Evolutionary conservation across 37 sponge, comb jelly and placozoan species (phyloP), one percentile per base, ranked within the genome.

Genomic region (Chondrosia reniformis): DNA sequence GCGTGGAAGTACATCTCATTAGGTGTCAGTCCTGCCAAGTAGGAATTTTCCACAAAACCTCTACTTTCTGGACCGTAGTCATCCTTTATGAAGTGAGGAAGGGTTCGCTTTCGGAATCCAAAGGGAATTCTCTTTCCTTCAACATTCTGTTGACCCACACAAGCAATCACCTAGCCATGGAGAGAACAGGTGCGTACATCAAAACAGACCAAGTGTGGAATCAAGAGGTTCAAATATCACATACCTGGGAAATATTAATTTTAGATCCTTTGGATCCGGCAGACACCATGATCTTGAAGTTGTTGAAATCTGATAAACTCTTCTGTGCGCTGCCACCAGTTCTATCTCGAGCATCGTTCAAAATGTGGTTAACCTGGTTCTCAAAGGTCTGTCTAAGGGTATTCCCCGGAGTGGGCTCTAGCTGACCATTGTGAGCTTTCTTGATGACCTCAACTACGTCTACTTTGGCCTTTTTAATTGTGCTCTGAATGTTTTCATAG

Each of bases 1-100:
- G 99, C 99, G 84, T 99, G 99, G 77, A 99, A 99, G 94, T 94
- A 99, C 84, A 99, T 93, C 92, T 99, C 99, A 61, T 89, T 99
- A 5, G 99, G 96, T 9, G 96, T 96, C 45, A 99, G 88, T 5
- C 99, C 99, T 24, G 99, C 99, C 9, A 99, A 85, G 55, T 99
- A 99, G 27, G 99, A 99, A 78, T 99, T 99, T 85, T 99, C 96
- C 3, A 99, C 99, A 79, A 99, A 99, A 0, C 99, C 99, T 63
- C 95, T 86, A 75, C 96, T 96, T 78, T 96, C 99, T 0, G 99
- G 99, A 13, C 99, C 99, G 73, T 96, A 99, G 78, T 99, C 99
- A 62, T 99, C 99, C 75, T 99, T 95, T 86, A 99, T 99, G 84
- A 99, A 99, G 79, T 99, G 99, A 25, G 99, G 99, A 12, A 99